Percentiles rank a stretch among this genome's conserved stretches.
These are phyloP conservation scores for Drosophila infuscata DNA, from an alignment of 2,888 invertebrate species.

Conservation along the genomic window DNA sequence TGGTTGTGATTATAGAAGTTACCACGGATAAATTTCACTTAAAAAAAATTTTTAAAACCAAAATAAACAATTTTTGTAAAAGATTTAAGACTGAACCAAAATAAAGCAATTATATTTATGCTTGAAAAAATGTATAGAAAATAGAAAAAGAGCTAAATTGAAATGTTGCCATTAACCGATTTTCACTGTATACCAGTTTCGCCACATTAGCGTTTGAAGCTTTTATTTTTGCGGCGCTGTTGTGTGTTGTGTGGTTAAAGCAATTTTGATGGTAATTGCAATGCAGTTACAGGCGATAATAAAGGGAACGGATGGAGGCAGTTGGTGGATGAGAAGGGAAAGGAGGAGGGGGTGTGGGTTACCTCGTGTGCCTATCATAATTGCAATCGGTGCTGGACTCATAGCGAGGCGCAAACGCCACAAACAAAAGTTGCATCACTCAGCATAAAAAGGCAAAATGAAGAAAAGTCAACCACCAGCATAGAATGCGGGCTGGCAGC, in stretches of 20 bases:
- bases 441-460: slow-evolving; percentile 68
- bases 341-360: slow-evolving; percentile 9
- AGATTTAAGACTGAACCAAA: not conserved
- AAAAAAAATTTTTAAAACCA: not conserved
- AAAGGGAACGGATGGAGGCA: slow-evolving; percentile 21
- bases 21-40: not conserved
- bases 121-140: not conserved
- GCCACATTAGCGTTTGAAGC: slow-evolving; percentile 26
- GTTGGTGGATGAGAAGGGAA: slow-evolving; percentile 1
- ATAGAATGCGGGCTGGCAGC: slow-evolving; percentile 79
- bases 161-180: slow-evolving; percentile 22
- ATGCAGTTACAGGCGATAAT: slow-evolving; percentile 48
- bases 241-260: slow-evolving; percentile 33
- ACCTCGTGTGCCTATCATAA: slow-evolving; percentile 56
- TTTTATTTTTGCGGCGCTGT: slow-evolving; percentile 48
- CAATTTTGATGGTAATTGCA: slow-evolving; percentile 54
- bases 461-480: slow-evolving; percentile 83
- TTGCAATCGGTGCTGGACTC: slow-evolving; percentile 47
- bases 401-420: slow-evolving; percentile 42
- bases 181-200: slow-evolving; percentile 25
- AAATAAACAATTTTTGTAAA: not conserved
- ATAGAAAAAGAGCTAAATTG: not conserved
- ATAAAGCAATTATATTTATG: not conserved
- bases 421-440: slow-evolving; percentile 74
- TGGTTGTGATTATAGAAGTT: not conserved